A percentile compares a stretch with the other conserved stretches of the same genome.
These are phyloP conservation scores for Dolichoris vasculosae DNA, from an alignment of 1,140 invertebrate species.

Conservation along the genomic window DNA sequence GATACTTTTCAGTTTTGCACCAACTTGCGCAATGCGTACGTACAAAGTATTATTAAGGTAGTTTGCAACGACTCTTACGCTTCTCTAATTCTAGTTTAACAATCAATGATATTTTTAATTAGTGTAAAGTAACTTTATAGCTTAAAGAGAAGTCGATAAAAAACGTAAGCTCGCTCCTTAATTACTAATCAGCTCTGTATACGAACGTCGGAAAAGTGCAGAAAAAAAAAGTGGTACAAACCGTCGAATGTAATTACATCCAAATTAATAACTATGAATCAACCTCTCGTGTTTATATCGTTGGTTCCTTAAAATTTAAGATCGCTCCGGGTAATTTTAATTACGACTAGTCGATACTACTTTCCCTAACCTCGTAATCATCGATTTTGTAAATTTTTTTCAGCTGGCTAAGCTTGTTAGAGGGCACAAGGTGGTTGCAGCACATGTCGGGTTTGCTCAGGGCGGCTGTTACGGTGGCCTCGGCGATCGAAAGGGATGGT, in stretches of 20 bases:
- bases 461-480: constrained; percentile 86
- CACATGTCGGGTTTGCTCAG: constrained; percentile 89
- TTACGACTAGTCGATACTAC: too few relatives aligned
- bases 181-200: too few relatives aligned
- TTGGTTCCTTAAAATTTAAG: too few relatives aligned
- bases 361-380: neutral
- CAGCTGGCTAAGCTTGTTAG: constrained; percentile 91
- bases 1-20: neutral
- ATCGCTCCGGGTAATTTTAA: too few relatives aligned
- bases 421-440: constrained; percentile 92
- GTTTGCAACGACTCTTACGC: neutral
- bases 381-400: neutral
- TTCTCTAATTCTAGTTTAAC: neutral
- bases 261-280: too few relatives aligned
- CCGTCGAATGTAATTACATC: too few relatives aligned
- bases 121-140: neutral
- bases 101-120: neutral
- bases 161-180: too few relatives aligned
- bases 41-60: neutral
- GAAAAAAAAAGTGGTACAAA: too few relatives aligned
- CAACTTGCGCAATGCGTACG: neutral
- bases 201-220: too few relatives aligned
- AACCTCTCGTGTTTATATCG: too few relatives aligned
- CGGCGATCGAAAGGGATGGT: constrained; percentile 87
- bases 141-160: neutral